These are phyloP conservation scores for Heloderma charlesbogerti DNA, from an alignment of 2,113 vertebrate genomes.

Conservation along the genomic window DNA sequence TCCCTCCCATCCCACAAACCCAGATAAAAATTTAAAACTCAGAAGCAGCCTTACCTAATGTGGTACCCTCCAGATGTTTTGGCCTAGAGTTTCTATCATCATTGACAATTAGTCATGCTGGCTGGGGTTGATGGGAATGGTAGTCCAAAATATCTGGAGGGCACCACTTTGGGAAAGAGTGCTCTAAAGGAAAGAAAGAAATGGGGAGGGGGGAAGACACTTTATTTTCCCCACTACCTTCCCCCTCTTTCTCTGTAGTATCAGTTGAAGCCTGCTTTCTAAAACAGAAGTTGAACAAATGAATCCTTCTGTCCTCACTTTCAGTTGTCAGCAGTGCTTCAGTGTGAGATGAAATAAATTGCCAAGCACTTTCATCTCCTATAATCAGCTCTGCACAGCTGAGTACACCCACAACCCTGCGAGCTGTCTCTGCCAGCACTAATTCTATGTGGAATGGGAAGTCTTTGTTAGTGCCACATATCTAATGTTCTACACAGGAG, in stretches of 20 bases:
- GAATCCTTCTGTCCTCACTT: slow-evolving; percentile 83
- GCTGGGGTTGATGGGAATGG: too few relatives aligned
- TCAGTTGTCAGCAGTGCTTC: slow-evolving; percentile 81
- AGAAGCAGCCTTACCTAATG: too few relatives aligned
- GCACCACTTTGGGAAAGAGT: too few relatives aligned
- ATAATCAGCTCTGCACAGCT: slow-evolving; percentile 83
- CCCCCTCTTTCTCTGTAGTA: slow-evolving; percentile 68
- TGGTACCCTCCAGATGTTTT: too few relatives aligned
- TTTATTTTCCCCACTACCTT: slow-evolving; percentile 62
- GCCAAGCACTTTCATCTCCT: slow-evolving; percentile 80
- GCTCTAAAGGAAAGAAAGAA: slow-evolving; percentile 47
- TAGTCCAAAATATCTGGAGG: too few relatives aligned
- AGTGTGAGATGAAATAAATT: slow-evolving; percentile 82
- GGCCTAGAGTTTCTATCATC: too few relatives aligned
- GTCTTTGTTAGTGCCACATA: slow-evolving; percentile 71
- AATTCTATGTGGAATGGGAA: slow-evolving; percentile 61
- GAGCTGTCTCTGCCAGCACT: slow-evolving; percentile 68
- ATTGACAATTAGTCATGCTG: too few relatives aligned
- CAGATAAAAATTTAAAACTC: slow-evolving; percentile 64
- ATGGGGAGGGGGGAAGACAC: slow-evolving; percentile 54
- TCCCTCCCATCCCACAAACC: neutral
- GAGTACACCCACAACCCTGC: slow-evolving; percentile 72
- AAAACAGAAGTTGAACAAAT: slow-evolving; percentile 84
- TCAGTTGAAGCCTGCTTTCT: slow-evolving; percentile 79
- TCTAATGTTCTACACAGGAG: slow-evolving; percentile 51